Evolutionary conservation across 2,113 vertebrate genomes (phyloP).

Genomic region (Callionymus lyra): DNA sequence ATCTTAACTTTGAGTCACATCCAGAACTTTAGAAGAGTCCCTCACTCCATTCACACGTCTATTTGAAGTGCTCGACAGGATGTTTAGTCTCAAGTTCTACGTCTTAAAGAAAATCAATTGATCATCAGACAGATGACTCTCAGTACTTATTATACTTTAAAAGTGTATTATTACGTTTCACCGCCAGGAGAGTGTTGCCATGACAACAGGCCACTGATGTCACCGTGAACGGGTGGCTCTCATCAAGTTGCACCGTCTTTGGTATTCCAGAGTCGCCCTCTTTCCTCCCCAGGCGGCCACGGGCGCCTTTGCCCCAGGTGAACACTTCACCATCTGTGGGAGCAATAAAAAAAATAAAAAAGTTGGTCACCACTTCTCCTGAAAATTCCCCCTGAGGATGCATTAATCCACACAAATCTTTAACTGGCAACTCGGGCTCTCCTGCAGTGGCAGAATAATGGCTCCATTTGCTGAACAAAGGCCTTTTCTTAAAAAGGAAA

Average conservation of each 20-base stretch:
- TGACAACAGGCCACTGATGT: slow-evolving; percentile 96
- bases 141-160: no score
- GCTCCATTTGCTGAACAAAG: slow-evolving; percentile 40
- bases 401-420: slow-evolving; percentile 32
- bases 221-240: slow-evolving; percentile 80
- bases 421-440: slow-evolving; percentile 26
- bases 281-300: slow-evolving; percentile 87
- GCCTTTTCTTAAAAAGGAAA: slow-evolving; percentile 26
- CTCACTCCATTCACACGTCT: no score
- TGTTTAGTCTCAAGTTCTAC: slow-evolving; percentile 5
- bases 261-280: slow-evolving; percentile 83
- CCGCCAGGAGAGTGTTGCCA: slow-evolving; percentile 90
- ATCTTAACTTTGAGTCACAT: no score
- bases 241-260: slow-evolving; percentile 79
- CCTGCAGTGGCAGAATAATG: slow-evolving; percentile 31
- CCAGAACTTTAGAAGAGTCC: no score
- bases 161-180: slow-evolving; percentile 80
- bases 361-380: slow-evolving; percentile 11
- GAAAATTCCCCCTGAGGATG: slow-evolving; percentile 7
- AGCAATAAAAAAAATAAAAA: slow-evolving; percentile 3
- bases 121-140: slow-evolving; percentile 14
- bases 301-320: slow-evolving; percentile 95
- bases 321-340: slow-evolving; percentile 83
- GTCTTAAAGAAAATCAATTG: no score
- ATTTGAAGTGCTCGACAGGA: no score